A percentile compares a stretch with the other conserved stretches of the same genome.
These are phyloP conservation scores for Lampris megalopsis DNA, from an alignment of 2,113 vertebrate genomes.

Conservation along the genomic window DNA sequence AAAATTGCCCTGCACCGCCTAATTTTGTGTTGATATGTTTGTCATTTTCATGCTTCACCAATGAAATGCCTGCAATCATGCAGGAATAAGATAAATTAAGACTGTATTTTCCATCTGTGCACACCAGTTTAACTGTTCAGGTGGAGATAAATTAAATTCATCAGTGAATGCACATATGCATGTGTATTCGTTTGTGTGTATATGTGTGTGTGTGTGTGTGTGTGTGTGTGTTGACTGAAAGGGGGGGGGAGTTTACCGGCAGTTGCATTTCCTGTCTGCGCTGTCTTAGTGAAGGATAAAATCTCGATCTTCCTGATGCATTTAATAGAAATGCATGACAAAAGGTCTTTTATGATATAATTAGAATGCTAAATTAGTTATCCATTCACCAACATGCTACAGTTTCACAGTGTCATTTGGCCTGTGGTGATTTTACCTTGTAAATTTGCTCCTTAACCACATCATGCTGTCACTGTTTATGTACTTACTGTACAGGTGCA, in stretches of 20 bases:
- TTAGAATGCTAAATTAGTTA: not conserved
- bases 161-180: not conserved
- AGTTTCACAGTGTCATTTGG: not conserved
- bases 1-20: too few relatives aligned
- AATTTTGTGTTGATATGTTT: too few relatives aligned
- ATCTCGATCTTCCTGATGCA: not conserved
- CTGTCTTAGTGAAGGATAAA: not conserved
- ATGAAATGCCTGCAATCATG: too few relatives aligned
- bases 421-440: not conserved
- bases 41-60: too few relatives aligned
- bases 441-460: not conserved
- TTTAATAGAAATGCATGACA: not conserved
- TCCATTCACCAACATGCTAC: not conserved
- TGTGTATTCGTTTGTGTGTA: not conserved
- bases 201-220: not conserved
- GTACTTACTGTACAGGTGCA: not conserved
- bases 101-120: too few relatives aligned
- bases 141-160: not conserved
- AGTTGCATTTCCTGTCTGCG: not conserved
- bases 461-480: not conserved
- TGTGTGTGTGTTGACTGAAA: not conserved
- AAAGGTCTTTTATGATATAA: not conserved
- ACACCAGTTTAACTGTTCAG: too few relatives aligned
- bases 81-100: too few relatives aligned
- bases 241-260: not conserved